A percentile compares a stretch with the other conserved stretches of the same genome.
phyloP scores from a whole-genome alignment of 1,140 invertebrate species.

The Drosophila lini region DNA sequence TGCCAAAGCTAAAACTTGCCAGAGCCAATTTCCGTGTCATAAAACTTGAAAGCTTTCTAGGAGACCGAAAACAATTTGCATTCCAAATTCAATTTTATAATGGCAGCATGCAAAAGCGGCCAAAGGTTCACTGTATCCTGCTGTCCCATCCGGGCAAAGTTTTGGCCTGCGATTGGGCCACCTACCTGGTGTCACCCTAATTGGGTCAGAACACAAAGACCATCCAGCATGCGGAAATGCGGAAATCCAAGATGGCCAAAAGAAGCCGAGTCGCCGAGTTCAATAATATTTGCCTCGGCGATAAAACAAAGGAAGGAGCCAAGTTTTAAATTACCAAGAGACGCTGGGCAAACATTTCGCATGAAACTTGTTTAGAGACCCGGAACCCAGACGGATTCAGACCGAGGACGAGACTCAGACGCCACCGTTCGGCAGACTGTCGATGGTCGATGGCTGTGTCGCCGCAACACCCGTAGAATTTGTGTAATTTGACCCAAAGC shows the following conservation, averaged over 20 bases:
- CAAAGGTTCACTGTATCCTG: conserved; percentile 11
- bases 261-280: conserved; percentile 38
- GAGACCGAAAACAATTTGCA: conserved; percentile 77
- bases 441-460: conserved; percentile 75
- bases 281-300: conserved; percentile 68
- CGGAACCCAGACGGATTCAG: conserved; percentile 11
- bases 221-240: conserved; percentile 10
- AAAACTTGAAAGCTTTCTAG: conserved; percentile 80
- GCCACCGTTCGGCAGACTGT: conserved; percentile 42
- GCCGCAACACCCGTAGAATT: conserved; percentile 82
- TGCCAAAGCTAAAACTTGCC: conserved; percentile 48
- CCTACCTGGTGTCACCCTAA: conserved; percentile 48
- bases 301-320: conserved; percentile 59
- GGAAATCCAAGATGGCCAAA: conserved; percentile 30
- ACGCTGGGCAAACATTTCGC: conserved; percentile 67
- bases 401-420: conserved; percentile 20
- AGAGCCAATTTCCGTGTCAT: conserved; percentile 82
- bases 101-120: conserved; percentile 51
- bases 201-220: conserved; percentile 59
- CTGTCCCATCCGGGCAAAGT: conserved; percentile 11
- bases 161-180: conserved; percentile 45
- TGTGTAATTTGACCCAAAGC: conserved; percentile 83
- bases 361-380: conserved; percentile 70
- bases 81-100: conserved; percentile 80
- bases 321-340: conserved; percentile 74